A percentile compares a stretch with the other conserved stretches of the same genome.
These are phyloP conservation scores for Urosaurus nigricauda DNA, from an alignment of 2,797 vertebrate species.

Conservation along the genomic window DNA sequence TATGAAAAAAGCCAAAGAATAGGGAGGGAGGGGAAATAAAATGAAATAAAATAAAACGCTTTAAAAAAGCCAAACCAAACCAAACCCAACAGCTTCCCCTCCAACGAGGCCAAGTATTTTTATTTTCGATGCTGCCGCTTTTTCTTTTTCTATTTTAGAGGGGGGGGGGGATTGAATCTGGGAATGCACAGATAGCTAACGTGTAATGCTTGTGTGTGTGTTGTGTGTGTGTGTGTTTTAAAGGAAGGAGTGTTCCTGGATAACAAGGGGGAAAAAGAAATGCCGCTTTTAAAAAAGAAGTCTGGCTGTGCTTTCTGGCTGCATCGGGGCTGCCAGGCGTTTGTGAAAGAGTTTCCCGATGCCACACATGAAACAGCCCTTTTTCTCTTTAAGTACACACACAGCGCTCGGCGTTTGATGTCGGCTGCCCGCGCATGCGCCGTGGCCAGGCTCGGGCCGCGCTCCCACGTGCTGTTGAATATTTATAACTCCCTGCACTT, in stretches of 20 bases:
- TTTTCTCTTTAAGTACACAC: conserved; percentile 3
- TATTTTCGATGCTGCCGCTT: neutral
- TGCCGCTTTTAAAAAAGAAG: neutral
- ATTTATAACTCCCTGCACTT: conserved; percentile 72
- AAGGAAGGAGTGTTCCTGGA: conserved; percentile 41
- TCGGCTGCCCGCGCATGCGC: conserved; percentile 75
- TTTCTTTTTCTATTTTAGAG: too few species aligned
- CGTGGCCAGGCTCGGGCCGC: conserved; percentile 30
- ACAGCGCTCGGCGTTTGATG: neutral
- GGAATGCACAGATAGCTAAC: conserved; percentile 17
- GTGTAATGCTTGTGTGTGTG: neutral
- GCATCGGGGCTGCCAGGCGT: neutral
- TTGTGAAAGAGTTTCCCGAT: neutral
- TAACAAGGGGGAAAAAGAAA: conserved; percentile 2
- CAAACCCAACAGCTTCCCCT: neutral
- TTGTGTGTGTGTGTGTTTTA: neutral
- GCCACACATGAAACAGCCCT: neutral
- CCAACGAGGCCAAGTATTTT: neutral
- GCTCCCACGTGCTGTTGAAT: conserved; percentile 80
- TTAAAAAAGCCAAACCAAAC: neutral
- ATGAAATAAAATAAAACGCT: neutral
- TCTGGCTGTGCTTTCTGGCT: conserved; percentile 27
- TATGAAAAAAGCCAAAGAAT: neutral
- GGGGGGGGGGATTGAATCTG: neutral
- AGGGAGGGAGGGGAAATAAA: neutral